Base-by-base conservation (phyloP, 2,113 vertebrate genomes). In the Mungos mungo region DNA sequence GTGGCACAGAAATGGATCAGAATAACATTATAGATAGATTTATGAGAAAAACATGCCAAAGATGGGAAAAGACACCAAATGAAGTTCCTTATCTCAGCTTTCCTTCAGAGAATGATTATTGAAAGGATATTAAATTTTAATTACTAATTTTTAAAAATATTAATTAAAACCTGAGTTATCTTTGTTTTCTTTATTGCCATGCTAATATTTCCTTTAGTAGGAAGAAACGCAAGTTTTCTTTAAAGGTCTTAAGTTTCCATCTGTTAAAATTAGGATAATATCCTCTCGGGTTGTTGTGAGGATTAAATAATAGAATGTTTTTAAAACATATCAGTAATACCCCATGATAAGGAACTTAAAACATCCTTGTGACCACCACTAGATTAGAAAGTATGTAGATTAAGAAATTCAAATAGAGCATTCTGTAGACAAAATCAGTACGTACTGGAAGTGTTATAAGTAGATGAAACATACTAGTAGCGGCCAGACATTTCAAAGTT, bases 341-440 rank as follows among this genome's bases (percentile, higher is more conserved):
- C 9, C 8, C 31, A 14, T 87, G 25, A 27, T 84, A 47, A 84
- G 25, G n/a, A 93, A 90, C 33, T 92, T 88, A 27, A 97, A 79
- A 91, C 23, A 65, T 66, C 47, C 16, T 68, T 84, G 74, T 18
- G 14, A 12, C 31, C 18, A 21, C 3, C 13, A 15, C 5, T 52
- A 68, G 25, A 31, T 60, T 66, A 66, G 14, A 82, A 91, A 68
- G 0, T 84, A n/a, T 79, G 14, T 93, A 72, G 15, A 81, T 69
- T 88, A 81, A 96, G 33, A 90, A 76, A 77, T 94, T 72, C 60
- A 95, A 91, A 76, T 94, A n/a, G n/a, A 84, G 54, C 89, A 63
- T 60, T 96, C 1, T 90, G 0, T 80, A 88, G 15, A 71, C 33
- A 14, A 93, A 71, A 54, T n/a, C 21, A 45, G 9, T 7, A 84